Base-by-base conservation (phyloP, 2,797 vertebrate genomes). In the Syndactyla subalaris region DNA sequence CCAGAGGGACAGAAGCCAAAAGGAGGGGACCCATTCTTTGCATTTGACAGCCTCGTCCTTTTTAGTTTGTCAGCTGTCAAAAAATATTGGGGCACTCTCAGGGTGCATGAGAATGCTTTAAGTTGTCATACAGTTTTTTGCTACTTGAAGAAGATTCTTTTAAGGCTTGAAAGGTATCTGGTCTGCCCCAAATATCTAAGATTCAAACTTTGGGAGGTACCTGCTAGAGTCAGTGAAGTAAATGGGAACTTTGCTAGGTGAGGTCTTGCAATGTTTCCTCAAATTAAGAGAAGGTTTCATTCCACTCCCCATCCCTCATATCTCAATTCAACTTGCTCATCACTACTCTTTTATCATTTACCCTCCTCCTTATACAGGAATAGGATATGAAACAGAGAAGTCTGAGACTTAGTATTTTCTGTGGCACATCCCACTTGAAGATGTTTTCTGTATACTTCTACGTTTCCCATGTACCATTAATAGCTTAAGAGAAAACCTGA, bases 31-130 rank as follows among this genome's bases (percentile, higher is more conserved):
- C 92, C 95, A 94, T 97, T 94, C 85, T 87, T 97, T 96, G 96
- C 95, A 91, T 95, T 92, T 96, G 97, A 97, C 76, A 97, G 92
- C 72, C 93, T 95, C 3, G 92, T 97, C 96, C 97, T 97, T 97
- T 97, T 97, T 96, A 96, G 95, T 97, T 97, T 97, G 96, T 98
- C 97, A 98, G 95, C 95, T 97, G 97, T 97, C 97, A 92, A 78
- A 74, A 95, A 97, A 95, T 66, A 38, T 7, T 54, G 95, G 55
- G 85, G 58, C 61, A 86, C 24, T 92, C 65, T 95, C 67, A 84
- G 79, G 84, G 41, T 92, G 46, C 51, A n/a, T 70, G 57, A 2
- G 54, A 77, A 66, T 58, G 38, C 29, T 94, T 92, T 73, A 92
- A 79, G 68, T 84, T 95, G 73, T 85, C 66, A 88, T 38, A 12